phyloP scores from a whole-genome alignment of 2,113 vertebrate species.

The Polypterus bichir region DNA sequence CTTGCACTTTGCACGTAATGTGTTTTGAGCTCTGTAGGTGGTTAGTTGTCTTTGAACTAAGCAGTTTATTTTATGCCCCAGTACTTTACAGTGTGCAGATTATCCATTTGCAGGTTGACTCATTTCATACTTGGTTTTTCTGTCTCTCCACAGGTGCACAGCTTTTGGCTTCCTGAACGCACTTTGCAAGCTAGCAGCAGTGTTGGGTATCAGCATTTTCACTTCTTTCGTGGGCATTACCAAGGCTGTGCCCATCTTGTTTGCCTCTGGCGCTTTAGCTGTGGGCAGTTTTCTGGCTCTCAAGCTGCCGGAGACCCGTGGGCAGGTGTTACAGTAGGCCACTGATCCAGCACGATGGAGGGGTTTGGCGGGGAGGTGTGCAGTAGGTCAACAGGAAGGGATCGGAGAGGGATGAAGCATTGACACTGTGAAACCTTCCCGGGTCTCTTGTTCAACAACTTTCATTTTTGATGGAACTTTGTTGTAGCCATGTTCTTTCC shows the following conservation, averaged over 20 bases:
- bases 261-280: slow-evolving; percentile 77
- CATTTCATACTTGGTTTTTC: not conserved
- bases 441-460: no score
- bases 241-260: slow-evolving; percentile 84
- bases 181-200: slow-evolving; percentile 79
- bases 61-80: no score
- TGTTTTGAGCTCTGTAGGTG: no score
- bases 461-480: no score
- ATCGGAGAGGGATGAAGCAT: slow-evolving; percentile 27
- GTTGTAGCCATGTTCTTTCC: no score
- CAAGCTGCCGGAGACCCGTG: slow-evolving; percentile 83
- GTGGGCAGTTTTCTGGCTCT: slow-evolving; percentile 80
- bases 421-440: slow-evolving; percentile 46
- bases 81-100: not conserved
- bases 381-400: not conserved
- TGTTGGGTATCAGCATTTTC: slow-evolving; percentile 93
- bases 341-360: slow-evolving; percentile 11
- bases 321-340: slow-evolving; percentile 78
- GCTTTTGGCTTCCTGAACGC: slow-evolving; percentile 93
- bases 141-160: slow-evolving; percentile 55
- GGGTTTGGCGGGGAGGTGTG: slow-evolving; percentile 18
- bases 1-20: no score
- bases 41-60: no score
- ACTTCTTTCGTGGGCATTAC: slow-evolving; percentile 89
- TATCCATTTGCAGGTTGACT: no score